These are phyloP conservation scores for Erynnis tages DNA, from an alignment of 2,888 invertebrate species.

Conservation along the genomic window DNA sequence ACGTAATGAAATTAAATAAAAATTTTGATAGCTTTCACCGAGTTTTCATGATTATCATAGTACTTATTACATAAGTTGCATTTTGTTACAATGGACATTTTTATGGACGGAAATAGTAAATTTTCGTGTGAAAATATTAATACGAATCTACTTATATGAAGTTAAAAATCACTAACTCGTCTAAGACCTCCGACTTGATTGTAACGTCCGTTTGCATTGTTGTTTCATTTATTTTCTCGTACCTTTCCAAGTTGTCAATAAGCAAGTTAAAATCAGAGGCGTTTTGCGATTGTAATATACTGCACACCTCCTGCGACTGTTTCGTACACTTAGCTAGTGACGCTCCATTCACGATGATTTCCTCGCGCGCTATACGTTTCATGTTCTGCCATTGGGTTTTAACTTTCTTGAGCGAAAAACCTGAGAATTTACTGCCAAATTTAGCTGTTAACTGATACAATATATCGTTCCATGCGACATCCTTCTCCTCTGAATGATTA, in stretches of 20 bases:
- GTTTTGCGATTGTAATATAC: constrained; percentile 54
- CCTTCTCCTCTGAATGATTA: constrained; percentile 70
- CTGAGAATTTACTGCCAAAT: constrained; percentile 66
- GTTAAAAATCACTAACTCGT: constrained; percentile 59
- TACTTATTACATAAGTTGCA: too few relatives aligned
- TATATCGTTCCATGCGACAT: constrained; percentile 73
- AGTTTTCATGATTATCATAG: too few relatives aligned
- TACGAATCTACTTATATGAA: not conserved
- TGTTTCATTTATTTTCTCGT: constrained; percentile 53
- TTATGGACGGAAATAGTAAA: too few relatives aligned
- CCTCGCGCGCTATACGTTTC: constrained; percentile 74
- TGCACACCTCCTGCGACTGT: constrained; percentile 66
- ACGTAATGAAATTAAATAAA: too few relatives aligned
- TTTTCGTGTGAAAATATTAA: too few relatives aligned
- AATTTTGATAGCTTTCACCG: too few relatives aligned
- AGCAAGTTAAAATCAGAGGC: constrained; percentile 17
- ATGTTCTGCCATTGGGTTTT: constrained; percentile 79
- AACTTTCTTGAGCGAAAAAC: constrained; percentile 69
- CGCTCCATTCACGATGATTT: constrained; percentile 57
- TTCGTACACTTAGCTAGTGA: constrained; percentile 53
- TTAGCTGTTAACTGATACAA: constrained; percentile 54
- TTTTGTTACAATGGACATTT: too few relatives aligned
- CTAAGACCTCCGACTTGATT: constrained; percentile 69
- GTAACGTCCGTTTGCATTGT: constrained; percentile 57
- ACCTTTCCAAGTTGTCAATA: constrained; percentile 23